Evolutionary conservation across 30 jellyfish, hydroid and myxozoan genomes (phyloP).

Genomic region (Chironex yamaguchii): DNA sequence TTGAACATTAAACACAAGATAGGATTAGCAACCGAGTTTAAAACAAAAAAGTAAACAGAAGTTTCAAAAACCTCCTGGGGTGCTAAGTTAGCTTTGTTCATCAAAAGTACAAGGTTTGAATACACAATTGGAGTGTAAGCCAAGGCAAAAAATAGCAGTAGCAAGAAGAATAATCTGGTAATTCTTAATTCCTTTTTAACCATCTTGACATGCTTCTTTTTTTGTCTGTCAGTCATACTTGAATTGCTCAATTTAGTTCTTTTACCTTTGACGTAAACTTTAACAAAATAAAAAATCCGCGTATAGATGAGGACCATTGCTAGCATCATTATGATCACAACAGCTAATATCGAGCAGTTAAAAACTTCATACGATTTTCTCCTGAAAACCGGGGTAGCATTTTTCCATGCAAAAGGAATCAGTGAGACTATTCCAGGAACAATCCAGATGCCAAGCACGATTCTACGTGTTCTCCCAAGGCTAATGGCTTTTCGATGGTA

Average conservation of each 20-base stretch:
- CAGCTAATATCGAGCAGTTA: neutral
- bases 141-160: neutral
- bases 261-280: too few relatives aligned
- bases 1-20: neutral
- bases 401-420: neutral
- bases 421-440: neutral
- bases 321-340: neutral
- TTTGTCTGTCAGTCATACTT: neutral
- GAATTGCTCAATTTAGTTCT: neutral
- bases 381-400: neutral
- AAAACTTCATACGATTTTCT: neutral
- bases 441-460: neutral
- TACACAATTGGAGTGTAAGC: constrained; percentile 21
- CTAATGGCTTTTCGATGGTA: neutral
- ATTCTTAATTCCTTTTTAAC: neutral
- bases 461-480: neutral
- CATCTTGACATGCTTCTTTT: neutral
- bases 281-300: neutral
- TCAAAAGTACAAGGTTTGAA: neutral
- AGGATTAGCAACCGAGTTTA: neutral
- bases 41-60: neutral
- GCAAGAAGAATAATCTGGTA: neutral
- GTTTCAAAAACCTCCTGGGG: neutral
- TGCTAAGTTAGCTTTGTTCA: neutral
- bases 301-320: neutral